Base-by-base conservation (phyloP, 2,888 invertebrate genomes). In the Andrena bicolor region DNA sequence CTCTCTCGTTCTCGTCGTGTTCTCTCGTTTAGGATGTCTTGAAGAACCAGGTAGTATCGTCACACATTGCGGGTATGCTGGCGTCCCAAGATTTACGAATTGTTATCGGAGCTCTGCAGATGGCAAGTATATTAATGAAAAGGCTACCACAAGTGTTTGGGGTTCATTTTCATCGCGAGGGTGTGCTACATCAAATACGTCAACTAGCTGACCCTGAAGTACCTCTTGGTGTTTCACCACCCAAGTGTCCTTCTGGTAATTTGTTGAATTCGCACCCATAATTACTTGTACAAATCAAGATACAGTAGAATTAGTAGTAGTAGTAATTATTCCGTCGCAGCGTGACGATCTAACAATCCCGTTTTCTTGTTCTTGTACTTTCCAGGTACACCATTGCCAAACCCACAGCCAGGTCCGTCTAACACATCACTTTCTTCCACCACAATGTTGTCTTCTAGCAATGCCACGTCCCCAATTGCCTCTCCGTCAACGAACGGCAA, bases 1-100 rank as follows among this genome's bases (percentile, higher is more conserved):
- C 7, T 60, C n/a, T 61, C n/a, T 61, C 20, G 53, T 23, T 56
- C 53, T 35, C 16, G 8, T 68, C 74, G 28, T 73, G 20, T 56
- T 68, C 4, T 73, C 4, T 73, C n/a, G 51, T 70, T 53, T 84
- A 94, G 94, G 95, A 95, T 83, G 95, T 95, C 76, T 92, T 96
- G 77, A 96, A 96, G 90, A 96, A 96, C 91, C 96, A 96, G 93
- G 96, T 98, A 86, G 98, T 99, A 76, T 98, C 98, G 82, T 99
- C 99, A 90, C 99, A 99, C 94, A 98, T 99, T 92, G 99, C 99
- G 41, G 99, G 99, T 78, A 99, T 99, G 99, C 96, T 99, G 96
- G 99, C 99, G 0, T 99, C 99, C 4, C 98, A 97, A 93, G 99
- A 99, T 95, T 95, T 99, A 83, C 96, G 99, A 91, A 99, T 99